Evolutionary conservation across 2,113 vertebrate genomes (phyloP), one percentile per base, ranked within the genome.

Genomic region (Macrotis lagotis): DNA sequence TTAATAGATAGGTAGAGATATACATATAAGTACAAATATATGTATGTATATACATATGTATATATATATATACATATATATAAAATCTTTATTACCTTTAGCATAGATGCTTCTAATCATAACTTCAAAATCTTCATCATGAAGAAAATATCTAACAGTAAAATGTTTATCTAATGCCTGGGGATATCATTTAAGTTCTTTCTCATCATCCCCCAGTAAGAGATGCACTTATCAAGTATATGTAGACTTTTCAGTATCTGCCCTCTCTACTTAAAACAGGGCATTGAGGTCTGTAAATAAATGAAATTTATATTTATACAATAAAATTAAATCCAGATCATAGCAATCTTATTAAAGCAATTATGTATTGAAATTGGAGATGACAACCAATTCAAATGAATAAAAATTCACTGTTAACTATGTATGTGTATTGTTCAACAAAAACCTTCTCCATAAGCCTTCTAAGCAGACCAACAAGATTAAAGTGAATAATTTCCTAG

Each of bases 81-180:
- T 90, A n/a, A n/a, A n/a, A n/a, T n/a, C n/a, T n/a, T n/a, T n/a
- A n/a, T n/a, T n/a, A n/a, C n/a, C n/a, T n/a, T n/a, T n/a, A n/a
- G n/a, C 25, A 51, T n/a, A 92, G 93, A 95, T 50, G 24, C 2
- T 94, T 50, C 55, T 59, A 55, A 66, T n/a, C 12, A 52, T 93
- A 93, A 92, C 0, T 6, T n/a, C n/a, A n/a, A n/a, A n/a, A n/a
- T n/a, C 48, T 96, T 91, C 55, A 31, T 22, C 83, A 48, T 8
- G 49, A 37, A 48, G 88, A 22, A 93, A 90, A 47, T 0, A 44
- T 91, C 3, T 51, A 12, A 66, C 16, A 37, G 31, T n/a, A 66
- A 66, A 66, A 37, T 66, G 31, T 3, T 37, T 66, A 14, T 66
- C 3, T 66, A 66, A 66, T 66, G 31, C 26, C 8, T 55, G 26